Percentiles rank a stretch among this genome's conserved stretches.
Evolutionary conservation across 2,113 vertebrate genomes (phyloP).

Genomic region (Gopherus flavomarginatus): DNA sequence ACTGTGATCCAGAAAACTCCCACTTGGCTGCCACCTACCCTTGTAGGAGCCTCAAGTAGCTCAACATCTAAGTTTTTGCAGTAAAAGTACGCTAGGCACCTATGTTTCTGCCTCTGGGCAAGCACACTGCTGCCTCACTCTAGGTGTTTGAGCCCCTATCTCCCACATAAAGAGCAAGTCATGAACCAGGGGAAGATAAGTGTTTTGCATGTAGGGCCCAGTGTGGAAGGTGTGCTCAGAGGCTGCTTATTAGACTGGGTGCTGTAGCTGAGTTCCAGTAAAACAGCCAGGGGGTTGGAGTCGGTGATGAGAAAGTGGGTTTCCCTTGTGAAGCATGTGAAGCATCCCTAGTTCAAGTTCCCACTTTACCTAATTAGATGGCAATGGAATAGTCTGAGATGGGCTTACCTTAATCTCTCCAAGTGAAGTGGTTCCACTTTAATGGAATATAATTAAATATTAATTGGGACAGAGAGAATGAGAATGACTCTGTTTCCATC

Average conservation of each 20-base stretch:
- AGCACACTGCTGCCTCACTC: not conserved
- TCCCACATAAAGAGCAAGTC: not conserved
- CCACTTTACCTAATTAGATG: not conserved
- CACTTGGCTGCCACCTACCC: not conserved
- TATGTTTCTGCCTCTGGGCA: not conserved
- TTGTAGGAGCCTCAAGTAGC: not conserved
- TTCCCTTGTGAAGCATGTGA: not conserved
- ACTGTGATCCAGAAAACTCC: not conserved
- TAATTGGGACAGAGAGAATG: not conserved
- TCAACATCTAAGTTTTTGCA: not conserved
- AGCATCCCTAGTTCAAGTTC: not conserved
- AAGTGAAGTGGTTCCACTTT: not conserved
- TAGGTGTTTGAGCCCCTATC: not conserved
- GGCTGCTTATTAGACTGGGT: not conserved
- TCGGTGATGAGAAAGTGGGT: not conserved
- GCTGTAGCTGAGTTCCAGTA: not conserved
- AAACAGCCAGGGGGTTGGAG: not conserved
- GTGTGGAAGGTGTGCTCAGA: not conserved
- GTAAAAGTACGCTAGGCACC: not conserved
- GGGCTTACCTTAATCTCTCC: not conserved
- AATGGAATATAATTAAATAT: not conserved
- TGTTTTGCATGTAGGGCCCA: not conserved
- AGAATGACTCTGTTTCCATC: not conserved
- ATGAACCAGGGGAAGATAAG: not conserved
- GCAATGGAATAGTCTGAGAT: not conserved